Conservation (phyloP, 2,888 invertebrate species). For the Leptarthrus brevirostris region DNA sequence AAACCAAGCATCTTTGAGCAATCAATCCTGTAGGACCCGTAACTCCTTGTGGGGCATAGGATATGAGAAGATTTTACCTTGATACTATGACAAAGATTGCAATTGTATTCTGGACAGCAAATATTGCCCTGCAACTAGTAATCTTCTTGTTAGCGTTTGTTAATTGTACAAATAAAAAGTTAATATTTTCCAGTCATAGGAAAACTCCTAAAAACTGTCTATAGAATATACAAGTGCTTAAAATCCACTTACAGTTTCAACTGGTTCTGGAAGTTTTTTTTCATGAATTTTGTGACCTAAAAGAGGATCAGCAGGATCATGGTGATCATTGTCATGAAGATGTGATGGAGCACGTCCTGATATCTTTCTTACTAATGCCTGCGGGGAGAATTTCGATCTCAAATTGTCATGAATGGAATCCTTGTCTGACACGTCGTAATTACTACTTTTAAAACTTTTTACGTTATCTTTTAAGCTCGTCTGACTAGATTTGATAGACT, state of each 20-base stretch:
- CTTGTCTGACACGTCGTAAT: slow-evolving; percentile 51
- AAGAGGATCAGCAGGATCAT: slow-evolving; percentile 56
- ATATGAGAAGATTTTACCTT: too few species aligned
- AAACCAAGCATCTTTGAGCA: too few species aligned
- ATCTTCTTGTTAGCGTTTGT: too few species aligned
- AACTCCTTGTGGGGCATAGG: too few species aligned
- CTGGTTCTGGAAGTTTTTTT: slow-evolving; percentile 59
- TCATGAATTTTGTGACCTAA: slow-evolving; percentile 57
- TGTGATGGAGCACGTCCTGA: slow-evolving; percentile 55
- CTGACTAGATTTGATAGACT: slow-evolving; percentile 55
- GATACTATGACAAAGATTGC: too few species aligned
- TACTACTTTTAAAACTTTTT: slow-evolving; percentile 53
- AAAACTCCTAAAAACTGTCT: too few species aligned
- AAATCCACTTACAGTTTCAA: slow-evolving; percentile 60
- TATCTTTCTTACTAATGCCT: slow-evolving; percentile 58
- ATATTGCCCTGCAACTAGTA: too few species aligned
- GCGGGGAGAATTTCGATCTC: slow-evolving; percentile 58
- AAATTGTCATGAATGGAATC: slow-evolving; percentile 56
- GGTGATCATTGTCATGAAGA: slow-evolving; percentile 56
- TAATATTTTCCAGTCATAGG: too few species aligned
- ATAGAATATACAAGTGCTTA: too few species aligned
- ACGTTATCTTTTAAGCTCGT: slow-evolving; percentile 56
- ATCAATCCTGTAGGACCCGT: too few species aligned
- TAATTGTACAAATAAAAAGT: too few species aligned
- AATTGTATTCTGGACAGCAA: too few species aligned